These are phyloP conservation scores for Cinara cedri DNA, from an alignment of 2,888 invertebrate genomes.

Conservation along the genomic window DNA sequence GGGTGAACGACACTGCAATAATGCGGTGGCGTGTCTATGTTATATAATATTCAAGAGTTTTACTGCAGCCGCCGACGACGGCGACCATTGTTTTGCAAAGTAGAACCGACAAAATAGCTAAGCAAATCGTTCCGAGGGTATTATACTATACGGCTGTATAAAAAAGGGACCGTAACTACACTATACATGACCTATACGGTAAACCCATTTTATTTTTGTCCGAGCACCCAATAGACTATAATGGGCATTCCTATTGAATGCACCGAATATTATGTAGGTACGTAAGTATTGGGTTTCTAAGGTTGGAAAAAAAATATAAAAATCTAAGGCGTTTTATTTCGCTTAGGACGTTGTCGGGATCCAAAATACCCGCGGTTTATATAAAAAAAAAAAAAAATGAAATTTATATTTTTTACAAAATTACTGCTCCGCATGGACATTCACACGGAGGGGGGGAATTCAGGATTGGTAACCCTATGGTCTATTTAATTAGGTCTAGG, in stretches of 20 bases:
- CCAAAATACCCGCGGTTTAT: too few relatives aligned
- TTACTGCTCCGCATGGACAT: too few relatives aligned
- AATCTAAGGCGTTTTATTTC: too few relatives aligned
- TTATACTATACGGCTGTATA: neutral
- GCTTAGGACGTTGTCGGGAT: too few relatives aligned
- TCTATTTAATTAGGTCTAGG: too few relatives aligned
- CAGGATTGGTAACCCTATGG: too few relatives aligned
- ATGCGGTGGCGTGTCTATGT: neutral
- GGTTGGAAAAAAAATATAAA: too few relatives aligned
- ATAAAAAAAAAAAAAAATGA: too few relatives aligned
- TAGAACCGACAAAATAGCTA: slow-evolving; percentile 23
- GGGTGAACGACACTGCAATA: neutral
- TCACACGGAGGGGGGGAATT: too few relatives aligned
- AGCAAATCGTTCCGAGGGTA: slow-evolving; percentile 34
- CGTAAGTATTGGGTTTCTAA: neutral
- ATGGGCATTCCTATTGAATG: slow-evolving; percentile 13
- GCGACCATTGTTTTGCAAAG: slow-evolving; percentile 23
- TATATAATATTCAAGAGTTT: neutral
- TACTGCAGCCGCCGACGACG: slow-evolving; percentile 34
- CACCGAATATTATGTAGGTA: too few relatives aligned
- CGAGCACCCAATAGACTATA: neutral
- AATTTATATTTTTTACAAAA: too few relatives aligned
- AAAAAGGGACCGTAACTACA: slow-evolving; percentile 26
- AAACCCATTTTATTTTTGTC: slow-evolving; percentile 27
- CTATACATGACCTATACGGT: too few relatives aligned